Evolutionary conservation across 2,888 invertebrate genomes (phyloP).

Genomic region (Cataglyphis rosenhaueri): DNA sequence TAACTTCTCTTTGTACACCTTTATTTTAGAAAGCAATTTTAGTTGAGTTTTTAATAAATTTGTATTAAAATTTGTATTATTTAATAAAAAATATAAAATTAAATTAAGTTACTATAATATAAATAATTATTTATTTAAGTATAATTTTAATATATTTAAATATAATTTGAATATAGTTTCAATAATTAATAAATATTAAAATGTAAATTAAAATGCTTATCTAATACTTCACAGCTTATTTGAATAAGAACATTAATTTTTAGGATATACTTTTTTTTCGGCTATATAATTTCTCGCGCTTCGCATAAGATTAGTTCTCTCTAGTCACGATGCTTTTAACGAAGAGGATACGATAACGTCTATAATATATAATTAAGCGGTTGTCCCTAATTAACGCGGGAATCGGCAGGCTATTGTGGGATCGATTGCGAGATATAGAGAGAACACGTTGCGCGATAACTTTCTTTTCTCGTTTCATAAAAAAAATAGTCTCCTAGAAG

Average conservation of each 20-base stretch:
- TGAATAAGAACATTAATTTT: conserved; percentile 6
- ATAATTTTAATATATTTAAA: not conserved
- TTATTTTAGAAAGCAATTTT: not conserved
- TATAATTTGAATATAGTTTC: not conserved
- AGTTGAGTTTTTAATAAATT: not conserved
- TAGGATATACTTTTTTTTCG: not conserved
- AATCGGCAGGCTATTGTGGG: conserved; percentile 59
- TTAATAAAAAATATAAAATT: not conserved
- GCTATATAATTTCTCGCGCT: not conserved
- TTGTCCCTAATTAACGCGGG: conserved; percentile 62
- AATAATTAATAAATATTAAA: not conserved
- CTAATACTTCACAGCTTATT: not conserved
- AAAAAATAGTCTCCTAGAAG: conserved; percentile 40
- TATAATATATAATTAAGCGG: conserved; percentile 53
- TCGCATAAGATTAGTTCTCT: conserved; percentile 52
- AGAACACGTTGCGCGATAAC: conserved; percentile 22
- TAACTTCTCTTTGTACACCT: not conserved
- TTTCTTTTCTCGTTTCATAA: conserved; percentile 57
- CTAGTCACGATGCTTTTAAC: not conserved
- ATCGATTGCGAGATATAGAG: conserved; percentile 58
- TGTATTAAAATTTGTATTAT: not conserved
- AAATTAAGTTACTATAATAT: conserved; percentile 3
- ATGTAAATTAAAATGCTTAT: not conserved
- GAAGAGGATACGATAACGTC: conserved; percentile 52
- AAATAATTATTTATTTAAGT: not conserved